Conservation (phyloP, 2,888 invertebrate species). For the Morpho deidamia region DNA sequence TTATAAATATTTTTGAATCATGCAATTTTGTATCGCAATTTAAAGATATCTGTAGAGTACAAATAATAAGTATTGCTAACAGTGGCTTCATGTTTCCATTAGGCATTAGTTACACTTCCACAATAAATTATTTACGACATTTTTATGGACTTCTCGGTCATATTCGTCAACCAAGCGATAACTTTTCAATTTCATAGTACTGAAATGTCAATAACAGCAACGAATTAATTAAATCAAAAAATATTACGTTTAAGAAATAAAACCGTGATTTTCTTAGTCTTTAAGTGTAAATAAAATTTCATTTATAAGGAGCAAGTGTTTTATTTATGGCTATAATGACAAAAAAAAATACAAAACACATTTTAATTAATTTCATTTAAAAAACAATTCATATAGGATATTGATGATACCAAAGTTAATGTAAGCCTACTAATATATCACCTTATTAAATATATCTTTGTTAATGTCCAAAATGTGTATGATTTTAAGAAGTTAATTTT, state of each 20-base stretch:
- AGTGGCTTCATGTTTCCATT: constrained; percentile 22
- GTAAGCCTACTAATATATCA: no score
- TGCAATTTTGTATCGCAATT: constrained; percentile 17
- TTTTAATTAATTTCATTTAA: no score
- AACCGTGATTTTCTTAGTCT: not conserved
- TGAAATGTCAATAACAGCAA: constrained; percentile 5
- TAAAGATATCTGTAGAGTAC: constrained; percentile 13
- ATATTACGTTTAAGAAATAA: not conserved
- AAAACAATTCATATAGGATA: no score
- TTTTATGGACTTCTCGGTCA: constrained; percentile 30
- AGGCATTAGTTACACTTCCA: constrained; percentile 27
- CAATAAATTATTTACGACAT: constrained; percentile 25
- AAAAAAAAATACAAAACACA: no score
- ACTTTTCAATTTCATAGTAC: constrained; percentile 26
- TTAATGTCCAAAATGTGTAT: no score
- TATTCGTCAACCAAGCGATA: constrained; percentile 29
- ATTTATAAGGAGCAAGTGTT: no score
- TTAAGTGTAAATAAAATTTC: not conserved
- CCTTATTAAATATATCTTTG: no score
- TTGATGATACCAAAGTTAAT: no score
- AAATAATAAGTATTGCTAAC: constrained; percentile 14
- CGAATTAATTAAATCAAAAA: constrained; percentile 4
- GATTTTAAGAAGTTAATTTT: no score
- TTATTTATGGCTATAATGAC: no score
- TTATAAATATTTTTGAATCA: constrained; percentile 15